Conservation (phyloP, 2,888 invertebrate genomes). For the Anodontia alba region DNA sequence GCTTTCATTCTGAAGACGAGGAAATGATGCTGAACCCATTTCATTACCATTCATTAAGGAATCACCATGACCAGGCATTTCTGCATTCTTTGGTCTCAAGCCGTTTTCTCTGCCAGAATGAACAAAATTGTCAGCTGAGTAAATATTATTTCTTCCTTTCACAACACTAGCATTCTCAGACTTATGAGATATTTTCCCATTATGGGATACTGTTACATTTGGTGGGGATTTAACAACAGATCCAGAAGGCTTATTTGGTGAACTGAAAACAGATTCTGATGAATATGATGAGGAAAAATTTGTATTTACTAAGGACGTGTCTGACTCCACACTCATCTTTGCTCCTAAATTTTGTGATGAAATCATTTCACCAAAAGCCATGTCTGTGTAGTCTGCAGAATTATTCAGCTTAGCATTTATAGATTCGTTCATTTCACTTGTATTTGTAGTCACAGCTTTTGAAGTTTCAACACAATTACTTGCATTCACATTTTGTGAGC, state of each 20-base stretch:
- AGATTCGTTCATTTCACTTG: not conserved
- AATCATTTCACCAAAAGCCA: constrained; percentile 31
- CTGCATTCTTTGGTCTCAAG: constrained; percentile 18
- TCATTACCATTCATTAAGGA: constrained; percentile 44
- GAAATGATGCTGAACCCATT: constrained; percentile 53
- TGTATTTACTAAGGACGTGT: constrained; percentile 34
- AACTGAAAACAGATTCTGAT: constrained; percentile 66
- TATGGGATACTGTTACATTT: constrained; percentile 57
- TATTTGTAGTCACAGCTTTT: constrained; percentile 26
- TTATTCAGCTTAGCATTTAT: not conserved
- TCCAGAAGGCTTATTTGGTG: constrained; percentile 38
- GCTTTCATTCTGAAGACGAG: constrained; percentile 61
- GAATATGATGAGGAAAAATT: constrained; percentile 62
- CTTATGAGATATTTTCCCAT: constrained; percentile 11
- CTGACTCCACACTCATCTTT: constrained; percentile 36
- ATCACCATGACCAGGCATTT: constrained; percentile 41
- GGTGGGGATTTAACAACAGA: constrained; percentile 59
- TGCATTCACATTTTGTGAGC: not conserved
- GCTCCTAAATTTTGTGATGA: constrained; percentile 22
- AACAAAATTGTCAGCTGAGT: constrained; percentile 79
- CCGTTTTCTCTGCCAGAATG: constrained; percentile 65
- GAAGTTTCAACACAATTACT: not conserved
- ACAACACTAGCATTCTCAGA: constrained; percentile 32
- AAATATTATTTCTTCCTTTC: constrained; percentile 64
- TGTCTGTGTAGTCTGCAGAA: not conserved